A percentile compares a stretch with the other conserved stretches of the same genome.
Evolutionary conservation across 2,113 vertebrate genomes (phyloP).

Genomic region (Rhizomys pruinosus): DNA sequence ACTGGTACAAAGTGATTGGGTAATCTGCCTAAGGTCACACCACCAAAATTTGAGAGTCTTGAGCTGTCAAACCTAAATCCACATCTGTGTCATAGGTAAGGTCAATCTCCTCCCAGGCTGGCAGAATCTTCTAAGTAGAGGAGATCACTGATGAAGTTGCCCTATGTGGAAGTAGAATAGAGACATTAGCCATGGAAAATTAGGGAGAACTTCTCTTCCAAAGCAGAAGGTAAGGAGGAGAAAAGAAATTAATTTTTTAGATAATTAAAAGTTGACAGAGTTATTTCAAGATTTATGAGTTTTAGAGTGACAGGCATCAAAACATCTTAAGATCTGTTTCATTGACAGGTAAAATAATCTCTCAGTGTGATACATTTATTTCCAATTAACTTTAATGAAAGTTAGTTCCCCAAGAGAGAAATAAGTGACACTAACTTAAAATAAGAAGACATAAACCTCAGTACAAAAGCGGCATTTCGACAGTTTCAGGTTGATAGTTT

Average conservation of each 20-base stretch:
- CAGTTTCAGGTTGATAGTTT: conserved; percentile 57
- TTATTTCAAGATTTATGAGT: conserved; percentile 78
- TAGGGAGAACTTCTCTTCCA: conserved; percentile 20
- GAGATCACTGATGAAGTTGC: background rate
- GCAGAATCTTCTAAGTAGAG: background rate
- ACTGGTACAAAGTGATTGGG: background rate
- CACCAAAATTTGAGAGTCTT: background rate
- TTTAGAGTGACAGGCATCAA: conserved; percentile 61
- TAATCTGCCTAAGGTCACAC: background rate
- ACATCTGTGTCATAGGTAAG: background rate
- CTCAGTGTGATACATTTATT: conserved; percentile 48
- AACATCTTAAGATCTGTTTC: conserved; percentile 57
- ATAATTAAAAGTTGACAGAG: conserved; percentile 72
- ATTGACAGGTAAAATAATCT: conserved; percentile 59
- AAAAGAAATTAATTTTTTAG: conserved; percentile 68
- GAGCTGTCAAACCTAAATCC: background rate
- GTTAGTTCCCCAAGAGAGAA: conserved; percentile 26
- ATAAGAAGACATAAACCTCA: conserved; percentile 13
- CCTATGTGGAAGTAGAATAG: background rate
- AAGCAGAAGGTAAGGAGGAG: conserved; percentile 66
- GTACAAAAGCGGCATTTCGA: conserved; percentile 1
- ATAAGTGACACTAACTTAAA: conserved; percentile 56
- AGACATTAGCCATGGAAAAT: background rate
- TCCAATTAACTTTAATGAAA: conserved; percentile 67
- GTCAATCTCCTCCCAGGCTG: background rate